phyloP scores from a whole-genome alignment of 2,113 vertebrate species.

The Cyphomyrus discorhynchus region DNA sequence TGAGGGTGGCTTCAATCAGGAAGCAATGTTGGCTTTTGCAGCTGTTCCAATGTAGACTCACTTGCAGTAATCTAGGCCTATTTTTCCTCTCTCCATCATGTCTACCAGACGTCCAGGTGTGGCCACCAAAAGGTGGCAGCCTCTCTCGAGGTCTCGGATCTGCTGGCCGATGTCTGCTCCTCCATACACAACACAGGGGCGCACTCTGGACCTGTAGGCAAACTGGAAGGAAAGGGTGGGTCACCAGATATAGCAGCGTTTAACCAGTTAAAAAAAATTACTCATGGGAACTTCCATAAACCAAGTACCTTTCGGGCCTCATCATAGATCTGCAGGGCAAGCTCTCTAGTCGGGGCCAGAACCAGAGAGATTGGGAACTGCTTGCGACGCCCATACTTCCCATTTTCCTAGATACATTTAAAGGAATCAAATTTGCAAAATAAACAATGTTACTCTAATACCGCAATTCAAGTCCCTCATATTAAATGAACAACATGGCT shows the following conservation, averaged over 20 bases:
- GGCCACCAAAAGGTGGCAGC: constrained; percentile 91
- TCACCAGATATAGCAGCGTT: not conserved
- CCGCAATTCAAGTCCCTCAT: not conserved
- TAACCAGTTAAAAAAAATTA: not conserved
- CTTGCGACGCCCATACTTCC: constrained; percentile 89
- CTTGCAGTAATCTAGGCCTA: constrained; percentile 95
- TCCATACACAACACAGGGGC: constrained; percentile 93
- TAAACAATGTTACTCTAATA: not conserved
- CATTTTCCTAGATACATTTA: constrained; percentile 71
- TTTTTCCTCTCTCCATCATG: constrained; percentile 98
- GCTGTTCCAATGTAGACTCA: constrained; percentile 46
- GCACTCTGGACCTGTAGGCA: constrained; percentile 88
- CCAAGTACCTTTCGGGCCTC: constrained; percentile 83
- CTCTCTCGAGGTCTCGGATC: constrained; percentile 89
- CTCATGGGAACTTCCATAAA: not conserved
- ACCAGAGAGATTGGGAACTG: constrained; percentile 91
- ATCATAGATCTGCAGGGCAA: constrained; percentile 93
- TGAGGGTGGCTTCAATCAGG: not conserved
- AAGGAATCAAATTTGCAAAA: not conserved
- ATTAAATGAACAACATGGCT: not conserved
- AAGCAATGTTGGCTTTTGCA: not conserved
- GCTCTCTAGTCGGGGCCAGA: constrained; percentile 88
- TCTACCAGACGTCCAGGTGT: constrained; percentile 93
- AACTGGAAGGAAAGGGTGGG: constrained; percentile 59
- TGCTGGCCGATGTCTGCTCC: constrained; percentile 96